Base-by-base conservation (phyloP, 2,888 invertebrate species). In the Seira sanloemensis region DNA sequence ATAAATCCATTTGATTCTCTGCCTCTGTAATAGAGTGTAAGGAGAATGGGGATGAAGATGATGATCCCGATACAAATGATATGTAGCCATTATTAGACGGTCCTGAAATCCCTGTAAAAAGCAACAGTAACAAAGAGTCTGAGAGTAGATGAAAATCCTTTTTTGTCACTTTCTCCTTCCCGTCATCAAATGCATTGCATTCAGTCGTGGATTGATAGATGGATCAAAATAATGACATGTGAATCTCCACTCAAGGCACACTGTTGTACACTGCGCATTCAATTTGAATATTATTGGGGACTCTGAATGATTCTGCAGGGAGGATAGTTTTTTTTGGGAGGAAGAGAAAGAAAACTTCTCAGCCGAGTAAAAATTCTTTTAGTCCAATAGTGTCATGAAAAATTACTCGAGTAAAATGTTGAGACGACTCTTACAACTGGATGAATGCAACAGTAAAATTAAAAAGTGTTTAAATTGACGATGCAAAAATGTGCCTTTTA, bases 41-140 rank as follows among this genome's bases (percentile, higher is more conserved):
- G 68, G 23, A 66, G 26, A 68, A 75, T 23, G 9, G 65, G 74
- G 73, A 78, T 50, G 58, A 78, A 27, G 81, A 76, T 76, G 74
- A 74, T 74, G 80, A 81, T 81, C 80, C 72, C 79, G 81, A 82
- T 82, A 82, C 81, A 82, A 82, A 82, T 82, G 72, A 82, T 81
- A 62, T 65, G 81, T 18, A 58, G 78, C 12, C 2, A 25, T 62
- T 18, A 58, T 58, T 58, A 58, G n/a, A 18, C 58, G 16, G 7
- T 58, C 58, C 58, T 16, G n/a, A 58, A 9, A 58, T 18, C n/a
- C 58, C 2, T 58, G n/a, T 58, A 58, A 37, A 37, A 37, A 58
- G 68, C 46, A 77, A 68, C 66, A 24, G 79, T 76, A 82, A 82
- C 65, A 82, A 76, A 82, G 76, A 80, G 58, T 18, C 16, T 76